Conservation (phyloP, 2,797 vertebrate species). For the Eurystomus glaucurus region DNA sequence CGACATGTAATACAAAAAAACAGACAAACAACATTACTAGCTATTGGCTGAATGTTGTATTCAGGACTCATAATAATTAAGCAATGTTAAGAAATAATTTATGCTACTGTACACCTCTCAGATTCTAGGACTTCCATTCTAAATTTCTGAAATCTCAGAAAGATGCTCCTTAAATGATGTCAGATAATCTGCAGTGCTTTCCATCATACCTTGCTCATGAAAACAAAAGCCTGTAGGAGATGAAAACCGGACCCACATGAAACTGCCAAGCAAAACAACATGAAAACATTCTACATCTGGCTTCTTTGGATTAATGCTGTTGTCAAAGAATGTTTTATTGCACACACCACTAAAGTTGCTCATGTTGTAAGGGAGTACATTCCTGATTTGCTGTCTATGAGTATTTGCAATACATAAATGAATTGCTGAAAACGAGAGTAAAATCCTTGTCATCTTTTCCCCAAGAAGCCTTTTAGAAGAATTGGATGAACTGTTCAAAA, state of each 20-base stretch:
- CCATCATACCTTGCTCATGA: neutral
- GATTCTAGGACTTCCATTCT: neutral
- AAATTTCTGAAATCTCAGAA: neutral
- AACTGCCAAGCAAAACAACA: neutral
- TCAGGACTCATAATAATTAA: neutral
- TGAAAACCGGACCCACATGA: neutral
- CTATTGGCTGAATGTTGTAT: neutral
- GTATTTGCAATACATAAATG: neutral
- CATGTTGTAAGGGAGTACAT: neutral
- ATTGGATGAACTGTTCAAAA: neutral
- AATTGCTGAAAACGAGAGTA: neutral
- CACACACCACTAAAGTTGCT: neutral
- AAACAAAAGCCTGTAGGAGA: neutral
- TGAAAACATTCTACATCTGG: neutral
- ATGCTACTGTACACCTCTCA: accelerated
- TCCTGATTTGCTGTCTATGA: neutral
- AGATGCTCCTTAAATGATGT: neutral
- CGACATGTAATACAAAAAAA: neutral
- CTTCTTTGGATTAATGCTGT: neutral
- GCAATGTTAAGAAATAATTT: neutral
- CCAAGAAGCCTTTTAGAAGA: neutral
- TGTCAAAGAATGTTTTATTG: neutral
- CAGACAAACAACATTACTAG: neutral
- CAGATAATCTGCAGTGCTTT: neutral
- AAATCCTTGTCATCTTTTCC: neutral